A percentile compares a stretch with the other conserved stretches of the same genome.
Conservation (phyloP, 2,888 invertebrate genomes). For the Melolontha melolontha region DNA sequence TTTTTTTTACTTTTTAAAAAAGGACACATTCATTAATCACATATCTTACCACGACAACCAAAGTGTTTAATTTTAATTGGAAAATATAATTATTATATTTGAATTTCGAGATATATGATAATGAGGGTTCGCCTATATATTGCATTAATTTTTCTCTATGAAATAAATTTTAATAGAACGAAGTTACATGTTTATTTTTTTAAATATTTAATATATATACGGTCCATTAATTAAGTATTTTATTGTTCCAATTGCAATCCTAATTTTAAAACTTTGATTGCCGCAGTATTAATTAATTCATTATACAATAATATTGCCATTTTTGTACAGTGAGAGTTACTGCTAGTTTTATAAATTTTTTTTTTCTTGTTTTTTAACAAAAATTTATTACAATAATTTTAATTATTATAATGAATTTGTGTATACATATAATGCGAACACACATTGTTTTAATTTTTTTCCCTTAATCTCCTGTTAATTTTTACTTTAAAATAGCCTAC, state of each 20-base stretch:
- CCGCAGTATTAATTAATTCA: constrained; percentile 57
- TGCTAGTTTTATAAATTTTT: constrained; percentile 46
- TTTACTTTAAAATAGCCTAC: constrained; percentile 44
- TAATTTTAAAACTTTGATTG: constrained; percentile 54
- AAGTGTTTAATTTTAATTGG: constrained; percentile 36
- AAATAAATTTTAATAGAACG: neutral
- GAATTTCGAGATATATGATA: too few species aligned
- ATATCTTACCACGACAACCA: constrained; percentile 60
- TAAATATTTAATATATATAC: too few species aligned
- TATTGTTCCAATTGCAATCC: too few species aligned
- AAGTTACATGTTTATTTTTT: too few species aligned
- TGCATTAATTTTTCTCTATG: neutral
- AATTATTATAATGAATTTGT: constrained; percentile 40
- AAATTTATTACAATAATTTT: constrained; percentile 50
- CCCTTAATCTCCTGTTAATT: constrained; percentile 29
- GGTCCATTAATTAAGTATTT: too few species aligned
- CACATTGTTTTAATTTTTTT: constrained; percentile 40
- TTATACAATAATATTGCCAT: constrained; percentile 65
- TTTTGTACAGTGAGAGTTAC: constrained; percentile 65
- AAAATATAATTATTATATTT: neutral
- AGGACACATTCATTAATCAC: constrained; percentile 64
- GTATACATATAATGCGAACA: constrained; percentile 49
- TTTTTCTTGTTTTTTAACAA: constrained; percentile 49
- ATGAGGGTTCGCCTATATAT: too few species aligned
- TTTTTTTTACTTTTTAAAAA: constrained; percentile 57